Evolutionary conservation across 2,113 vertebrate genomes (phyloP).

Genomic region (Arizona elegans): DNA sequence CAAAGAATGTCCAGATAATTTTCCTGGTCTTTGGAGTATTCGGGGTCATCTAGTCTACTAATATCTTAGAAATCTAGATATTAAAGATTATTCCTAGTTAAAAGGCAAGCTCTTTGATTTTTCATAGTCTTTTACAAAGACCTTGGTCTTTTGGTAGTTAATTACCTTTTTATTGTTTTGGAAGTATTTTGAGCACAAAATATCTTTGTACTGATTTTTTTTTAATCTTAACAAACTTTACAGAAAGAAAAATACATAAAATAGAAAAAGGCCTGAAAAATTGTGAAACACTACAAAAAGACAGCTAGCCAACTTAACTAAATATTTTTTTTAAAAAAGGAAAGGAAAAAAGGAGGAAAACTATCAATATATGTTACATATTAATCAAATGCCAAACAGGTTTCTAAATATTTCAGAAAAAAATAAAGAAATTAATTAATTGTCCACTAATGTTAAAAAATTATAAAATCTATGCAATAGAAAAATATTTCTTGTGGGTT

Average conservation of each 20-base stretch:
- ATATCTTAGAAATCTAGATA: background rate
- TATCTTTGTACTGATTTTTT: background rate
- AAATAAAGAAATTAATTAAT: background rate
- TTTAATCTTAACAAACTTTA: background rate
- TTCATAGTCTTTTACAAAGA: background rate
- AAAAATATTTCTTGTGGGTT: background rate
- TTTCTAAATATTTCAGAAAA: background rate
- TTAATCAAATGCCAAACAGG: background rate
- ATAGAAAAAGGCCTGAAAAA: background rate
- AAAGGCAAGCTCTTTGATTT: background rate
- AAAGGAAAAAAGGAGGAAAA: background rate
- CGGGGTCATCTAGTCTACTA: background rate
- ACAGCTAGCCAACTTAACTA: background rate
- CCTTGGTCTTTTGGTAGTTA: background rate
- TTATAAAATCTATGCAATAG: background rate
- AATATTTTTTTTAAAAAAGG: background rate
- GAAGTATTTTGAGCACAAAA: background rate
- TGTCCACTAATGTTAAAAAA: background rate
- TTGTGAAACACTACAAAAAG: background rate
- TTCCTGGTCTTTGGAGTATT: background rate
- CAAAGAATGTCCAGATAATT: background rate
- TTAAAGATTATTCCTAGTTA: background rate
- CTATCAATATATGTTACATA: background rate
- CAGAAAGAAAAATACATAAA: background rate
- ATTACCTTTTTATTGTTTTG: background rate